Evolutionary conservation across 2,797 vertebrate species (phyloP).

Genomic region (Denticeps clupeoides): DNA sequence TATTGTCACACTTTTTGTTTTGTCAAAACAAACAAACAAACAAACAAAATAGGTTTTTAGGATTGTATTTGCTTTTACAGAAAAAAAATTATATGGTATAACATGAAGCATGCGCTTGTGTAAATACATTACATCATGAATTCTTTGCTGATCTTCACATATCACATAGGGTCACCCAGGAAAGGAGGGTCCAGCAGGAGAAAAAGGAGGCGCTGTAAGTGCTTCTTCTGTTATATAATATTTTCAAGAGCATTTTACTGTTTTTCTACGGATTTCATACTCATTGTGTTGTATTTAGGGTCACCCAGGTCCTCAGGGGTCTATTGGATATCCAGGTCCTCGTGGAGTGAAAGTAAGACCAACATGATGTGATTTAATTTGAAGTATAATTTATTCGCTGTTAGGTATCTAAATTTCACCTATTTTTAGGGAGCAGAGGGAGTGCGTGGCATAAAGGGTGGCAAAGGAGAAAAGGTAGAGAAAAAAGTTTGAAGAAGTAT

Average conservation of each 20-base stretch:
- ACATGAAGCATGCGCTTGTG: too few species aligned
- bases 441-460: slow-evolving; percentile 87
- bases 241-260: background rate
- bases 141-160: slow-evolving; percentile 1
- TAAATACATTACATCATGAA: too few species aligned
- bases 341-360: slow-evolving; percentile 94
- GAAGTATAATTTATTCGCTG: slow-evolving; percentile 5
- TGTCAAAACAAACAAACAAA: too few species aligned
- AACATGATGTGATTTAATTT: slow-evolving; percentile 8
- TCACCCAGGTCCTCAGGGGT: slow-evolving; percentile 76
- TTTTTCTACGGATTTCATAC: too few species aligned
- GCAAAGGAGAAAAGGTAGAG: slow-evolving; percentile 93
- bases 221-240: background rate
- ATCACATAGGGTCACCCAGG: slow-evolving; percentile 84
- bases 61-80: too few species aligned
- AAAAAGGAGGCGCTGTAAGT: slow-evolving; percentile 82
- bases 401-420: background rate
- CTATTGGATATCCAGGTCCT: slow-evolving; percentile 91
- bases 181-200: slow-evolving; percentile 89
- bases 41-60: too few species aligned
- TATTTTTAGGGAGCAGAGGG: slow-evolving; percentile 80
- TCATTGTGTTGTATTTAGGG: slow-evolving; percentile 60
- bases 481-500: too few species aligned
- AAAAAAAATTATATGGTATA: too few species aligned
- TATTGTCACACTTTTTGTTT: too few species aligned